Conservation (phyloP, 1,140 invertebrate genomes). For the Telenomus remus region DNA sequence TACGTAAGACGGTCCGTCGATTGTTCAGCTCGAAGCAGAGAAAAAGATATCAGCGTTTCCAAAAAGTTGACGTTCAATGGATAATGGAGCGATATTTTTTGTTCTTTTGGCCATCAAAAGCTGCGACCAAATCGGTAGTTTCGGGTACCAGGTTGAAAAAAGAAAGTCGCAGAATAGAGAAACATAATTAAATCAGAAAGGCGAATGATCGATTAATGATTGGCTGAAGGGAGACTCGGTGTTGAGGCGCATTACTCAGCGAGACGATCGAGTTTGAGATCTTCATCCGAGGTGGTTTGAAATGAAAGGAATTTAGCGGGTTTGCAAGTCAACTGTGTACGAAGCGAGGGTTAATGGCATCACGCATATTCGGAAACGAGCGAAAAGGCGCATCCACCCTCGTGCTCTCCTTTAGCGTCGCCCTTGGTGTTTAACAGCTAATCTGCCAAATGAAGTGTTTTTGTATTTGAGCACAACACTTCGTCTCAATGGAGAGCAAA, state of each 20-base stretch:
- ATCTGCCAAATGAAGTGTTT: slow-evolving; percentile 77
- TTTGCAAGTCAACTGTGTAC: slow-evolving; percentile 1
- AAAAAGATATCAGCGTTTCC: slow-evolving; percentile 7
- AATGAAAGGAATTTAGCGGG: slow-evolving; percentile 3
- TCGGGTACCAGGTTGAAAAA: no score
- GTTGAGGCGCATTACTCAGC: no score
- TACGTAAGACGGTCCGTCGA: slow-evolving; percentile 15
- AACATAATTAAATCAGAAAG: no score
- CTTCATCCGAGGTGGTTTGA: slow-evolving; percentile 1
- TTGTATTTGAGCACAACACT: slow-evolving; percentile 76
- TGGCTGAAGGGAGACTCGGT: no score
- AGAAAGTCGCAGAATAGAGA: no score
- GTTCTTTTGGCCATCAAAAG: no score
- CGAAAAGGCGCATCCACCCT: slow-evolving; percentile 39
- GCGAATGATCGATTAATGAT: no score
- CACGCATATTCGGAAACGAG: slow-evolving; percentile 28
- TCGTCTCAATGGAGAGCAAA: slow-evolving; percentile 73
- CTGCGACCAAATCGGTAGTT: no score
- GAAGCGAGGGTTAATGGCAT: slow-evolving; percentile 14
- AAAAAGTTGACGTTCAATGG: slow-evolving; percentile 1
- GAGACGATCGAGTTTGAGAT: background rate
- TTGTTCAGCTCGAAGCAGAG: slow-evolving; percentile 2
- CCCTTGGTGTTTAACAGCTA: slow-evolving; percentile 75
- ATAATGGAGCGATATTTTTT: background rate
- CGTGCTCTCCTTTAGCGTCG: slow-evolving; percentile 26